Percentiles rank a stretch among this genome's conserved stretches.
Conservation (phyloP, 1,140 invertebrate genomes). For the Olivierus martensii region DNA sequence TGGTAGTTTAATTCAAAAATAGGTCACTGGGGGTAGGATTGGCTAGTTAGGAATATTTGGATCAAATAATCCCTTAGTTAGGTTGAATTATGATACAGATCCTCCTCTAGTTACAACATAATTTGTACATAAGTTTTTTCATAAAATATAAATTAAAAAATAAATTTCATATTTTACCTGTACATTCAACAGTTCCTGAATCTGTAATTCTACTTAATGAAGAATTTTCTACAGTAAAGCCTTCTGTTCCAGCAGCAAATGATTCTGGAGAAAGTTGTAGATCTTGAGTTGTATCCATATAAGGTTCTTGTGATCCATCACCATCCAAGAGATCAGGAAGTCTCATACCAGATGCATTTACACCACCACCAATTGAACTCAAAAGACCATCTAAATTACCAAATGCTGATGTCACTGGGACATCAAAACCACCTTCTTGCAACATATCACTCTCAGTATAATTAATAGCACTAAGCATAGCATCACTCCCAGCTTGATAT, state of each 20-base stretch:
- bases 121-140: no score
- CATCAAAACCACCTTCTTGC: conserved; percentile 31
- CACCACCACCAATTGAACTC: conserved; percentile 22
- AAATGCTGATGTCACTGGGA: conserved; percentile 21
- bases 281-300: conserved; percentile 24
- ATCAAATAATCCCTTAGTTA: no score
- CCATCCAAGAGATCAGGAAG: conserved; percentile 57
- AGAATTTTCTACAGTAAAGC: conserved; percentile 35
- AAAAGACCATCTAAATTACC: conserved; percentile 28
- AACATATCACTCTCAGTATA: conserved; percentile 31
- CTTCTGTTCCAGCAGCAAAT: conserved; percentile 47
- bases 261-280: conserved; percentile 52
- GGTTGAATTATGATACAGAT: no score
- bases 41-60: no score
- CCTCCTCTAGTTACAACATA: no score
- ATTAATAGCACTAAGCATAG: conserved; percentile 33
- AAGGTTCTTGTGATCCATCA: conserved; percentile 43
- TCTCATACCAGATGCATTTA: conserved; percentile 18
- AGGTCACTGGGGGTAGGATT: no score
- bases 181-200: no score
- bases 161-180: no score
- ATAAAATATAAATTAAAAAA: no score
- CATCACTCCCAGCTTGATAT: conserved; percentile 24
- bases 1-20: no score
- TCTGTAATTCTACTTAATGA: conserved; percentile 3